Conservation (phyloP, 2,113 vertebrate genomes). For the Perca flavescens region DNA sequence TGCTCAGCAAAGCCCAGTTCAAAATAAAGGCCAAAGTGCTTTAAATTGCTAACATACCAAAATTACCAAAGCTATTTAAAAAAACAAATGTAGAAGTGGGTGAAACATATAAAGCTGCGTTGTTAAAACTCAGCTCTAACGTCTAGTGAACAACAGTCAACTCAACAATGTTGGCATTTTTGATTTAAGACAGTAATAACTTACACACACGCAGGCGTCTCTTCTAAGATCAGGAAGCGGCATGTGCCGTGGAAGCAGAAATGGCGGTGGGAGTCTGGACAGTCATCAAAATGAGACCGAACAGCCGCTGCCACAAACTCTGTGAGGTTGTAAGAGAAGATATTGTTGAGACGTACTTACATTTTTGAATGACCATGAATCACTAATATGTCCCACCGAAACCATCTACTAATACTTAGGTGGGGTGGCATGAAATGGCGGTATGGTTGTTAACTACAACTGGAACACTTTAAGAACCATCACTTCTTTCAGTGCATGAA, state of each 20-base stretch:
- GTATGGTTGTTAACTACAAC: background rate
- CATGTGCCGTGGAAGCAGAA: conserved; percentile 94
- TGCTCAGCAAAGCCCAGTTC: background rate
- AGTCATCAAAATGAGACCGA: conserved; percentile 90
- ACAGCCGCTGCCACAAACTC: conserved; percentile 90
- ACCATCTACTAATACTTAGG: background rate
- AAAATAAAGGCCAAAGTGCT: background rate
- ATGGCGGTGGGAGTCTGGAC: conserved; percentile 89
- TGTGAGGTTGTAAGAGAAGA: conserved; percentile 63
- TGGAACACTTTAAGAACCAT: background rate
- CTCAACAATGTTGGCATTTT: background rate
- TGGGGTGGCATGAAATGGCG: background rate
- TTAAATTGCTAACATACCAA: background rate
- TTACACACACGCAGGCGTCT: conserved; percentile 91
- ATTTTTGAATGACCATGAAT: background rate
- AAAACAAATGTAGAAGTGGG: background rate
- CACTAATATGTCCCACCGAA: background rate
- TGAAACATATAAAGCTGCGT: background rate
- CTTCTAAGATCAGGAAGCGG: conserved; percentile 90
- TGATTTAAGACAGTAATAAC: conserved; percentile 53
- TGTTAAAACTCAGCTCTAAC: background rate
- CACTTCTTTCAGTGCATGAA: background rate
- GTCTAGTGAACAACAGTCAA: background rate
- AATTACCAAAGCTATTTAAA: background rate
- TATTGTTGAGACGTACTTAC: background rate